phyloP scores from a whole-genome alignment of 2,113 vertebrate species.

The Pseudolaguvia tuberculata region DNA sequence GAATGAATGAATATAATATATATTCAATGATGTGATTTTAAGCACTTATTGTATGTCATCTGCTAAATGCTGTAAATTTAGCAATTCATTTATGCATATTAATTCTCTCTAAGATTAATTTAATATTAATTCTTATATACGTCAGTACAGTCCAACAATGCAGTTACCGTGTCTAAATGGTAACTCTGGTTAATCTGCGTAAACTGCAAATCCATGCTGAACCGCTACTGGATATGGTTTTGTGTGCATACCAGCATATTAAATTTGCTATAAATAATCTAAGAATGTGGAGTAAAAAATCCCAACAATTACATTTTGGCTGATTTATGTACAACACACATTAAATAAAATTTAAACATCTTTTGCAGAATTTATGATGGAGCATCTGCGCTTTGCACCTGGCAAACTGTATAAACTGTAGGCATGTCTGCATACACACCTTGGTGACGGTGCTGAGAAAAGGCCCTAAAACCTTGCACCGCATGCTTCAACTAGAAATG shows the following conservation, averaged over 20 bases:
- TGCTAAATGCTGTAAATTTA: no score
- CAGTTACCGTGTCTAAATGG: no score
- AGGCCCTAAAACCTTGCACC: neutral
- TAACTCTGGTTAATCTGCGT: no score
- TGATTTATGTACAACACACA: neutral
- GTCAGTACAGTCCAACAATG: no score
- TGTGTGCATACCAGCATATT: neutral
- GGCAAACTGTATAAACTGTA: neutral
- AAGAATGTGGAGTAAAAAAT: neutral
- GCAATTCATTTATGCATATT: no score
- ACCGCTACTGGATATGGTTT: neutral
- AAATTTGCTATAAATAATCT: neutral
- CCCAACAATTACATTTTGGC: neutral
- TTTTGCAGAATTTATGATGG: neutral
- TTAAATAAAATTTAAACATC: neutral
- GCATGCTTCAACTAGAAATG: conserved; percentile 14
- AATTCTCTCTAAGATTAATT: no score
- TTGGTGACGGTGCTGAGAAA: neutral
- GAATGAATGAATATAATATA: no score
- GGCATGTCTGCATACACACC: neutral
- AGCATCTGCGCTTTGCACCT: neutral
- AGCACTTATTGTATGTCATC: no score
- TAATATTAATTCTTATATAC: no score
- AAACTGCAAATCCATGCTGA: no score
- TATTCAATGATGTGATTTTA: no score